These are phyloP conservation scores for Bellardia pandia DNA, from an alignment of 2,888 invertebrate genomes.

Conservation along the genomic window DNA sequence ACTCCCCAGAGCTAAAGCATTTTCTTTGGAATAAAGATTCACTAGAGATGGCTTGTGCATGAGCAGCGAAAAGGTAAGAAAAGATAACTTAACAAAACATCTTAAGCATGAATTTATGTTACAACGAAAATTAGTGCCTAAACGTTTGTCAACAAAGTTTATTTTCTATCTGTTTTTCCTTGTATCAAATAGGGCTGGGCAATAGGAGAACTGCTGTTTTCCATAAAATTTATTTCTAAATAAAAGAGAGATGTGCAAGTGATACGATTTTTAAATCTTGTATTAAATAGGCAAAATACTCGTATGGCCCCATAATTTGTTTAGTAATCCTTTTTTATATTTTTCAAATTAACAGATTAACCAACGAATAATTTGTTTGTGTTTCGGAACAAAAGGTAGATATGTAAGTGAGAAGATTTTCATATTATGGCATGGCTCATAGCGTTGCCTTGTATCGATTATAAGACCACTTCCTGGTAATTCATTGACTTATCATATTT, in stretches of 20 bases:
- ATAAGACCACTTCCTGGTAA: too few relatives aligned
- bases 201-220: not conserved
- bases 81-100: conserved; percentile 48
- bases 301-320: too few relatives aligned
- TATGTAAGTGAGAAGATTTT: too few relatives aligned
- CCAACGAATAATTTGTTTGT: too few relatives aligned
- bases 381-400: too few relatives aligned
- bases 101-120: conserved; percentile 60
- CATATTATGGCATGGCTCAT: too few relatives aligned
- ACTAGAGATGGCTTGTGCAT: conserved; percentile 28
- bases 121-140: conserved; percentile 68
- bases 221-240: not conserved
- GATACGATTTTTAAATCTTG: not conserved
- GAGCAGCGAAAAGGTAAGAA: conserved; percentile 41
- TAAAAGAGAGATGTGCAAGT: not conserved
- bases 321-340: too few relatives aligned
- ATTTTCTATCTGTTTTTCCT: not conserved
- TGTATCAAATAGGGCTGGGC: not conserved
- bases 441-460: too few relatives aligned
- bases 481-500: too few relatives aligned
- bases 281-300: too few relatives aligned
- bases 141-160: conserved; percentile 68
- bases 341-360: too few relatives aligned
- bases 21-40: conserved; percentile 48
- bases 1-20: conserved; percentile 34